A percentile compares a stretch with the other conserved stretches of the same genome.
These are phyloP conservation scores for Mionectes olivaceus DNA, from an alignment of 2,797 vertebrate genomes.

Conservation along the genomic window DNA sequence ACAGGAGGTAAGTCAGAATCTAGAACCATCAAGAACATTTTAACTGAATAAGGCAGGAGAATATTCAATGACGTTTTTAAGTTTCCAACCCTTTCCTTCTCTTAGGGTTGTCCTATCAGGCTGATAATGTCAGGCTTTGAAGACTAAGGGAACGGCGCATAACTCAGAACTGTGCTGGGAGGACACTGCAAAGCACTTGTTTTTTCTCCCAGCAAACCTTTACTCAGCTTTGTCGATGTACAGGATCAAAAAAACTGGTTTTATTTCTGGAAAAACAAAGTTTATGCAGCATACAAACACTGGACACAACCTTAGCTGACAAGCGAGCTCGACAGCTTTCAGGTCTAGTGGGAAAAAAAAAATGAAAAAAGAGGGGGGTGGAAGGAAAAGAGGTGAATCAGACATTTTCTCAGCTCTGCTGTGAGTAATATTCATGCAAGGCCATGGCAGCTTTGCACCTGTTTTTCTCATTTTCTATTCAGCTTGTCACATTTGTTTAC, in stretches of 20 bases:
- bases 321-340: neutral
- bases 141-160: neutral
- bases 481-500: slow-evolving; percentile 54
- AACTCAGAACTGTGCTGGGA: neutral
- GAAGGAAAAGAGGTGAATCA: neutral
- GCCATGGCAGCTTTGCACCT: slow-evolving; percentile 21
- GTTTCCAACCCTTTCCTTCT: neutral
- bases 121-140: neutral
- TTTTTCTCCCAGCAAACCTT: neutral
- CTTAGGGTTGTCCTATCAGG: neutral
- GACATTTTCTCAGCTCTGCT: neutral
- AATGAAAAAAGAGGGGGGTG: neutral
- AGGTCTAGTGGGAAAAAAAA: neutral
- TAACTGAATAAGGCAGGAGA: neutral
- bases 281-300: neutral
- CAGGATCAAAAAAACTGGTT: neutral
- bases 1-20: neutral
- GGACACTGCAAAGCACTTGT: fast-evolving
- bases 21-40: neutral
- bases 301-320: neutral
- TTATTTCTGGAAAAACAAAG: neutral
- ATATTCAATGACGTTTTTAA: neutral
- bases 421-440: slow-evolving; percentile 18
- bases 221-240: neutral
- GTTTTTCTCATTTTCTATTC: slow-evolving; percentile 52